Evolutionary conservation across 2,888 invertebrate genomes (phyloP).

Genomic region (Phytoseiulus persimilis): DNA sequence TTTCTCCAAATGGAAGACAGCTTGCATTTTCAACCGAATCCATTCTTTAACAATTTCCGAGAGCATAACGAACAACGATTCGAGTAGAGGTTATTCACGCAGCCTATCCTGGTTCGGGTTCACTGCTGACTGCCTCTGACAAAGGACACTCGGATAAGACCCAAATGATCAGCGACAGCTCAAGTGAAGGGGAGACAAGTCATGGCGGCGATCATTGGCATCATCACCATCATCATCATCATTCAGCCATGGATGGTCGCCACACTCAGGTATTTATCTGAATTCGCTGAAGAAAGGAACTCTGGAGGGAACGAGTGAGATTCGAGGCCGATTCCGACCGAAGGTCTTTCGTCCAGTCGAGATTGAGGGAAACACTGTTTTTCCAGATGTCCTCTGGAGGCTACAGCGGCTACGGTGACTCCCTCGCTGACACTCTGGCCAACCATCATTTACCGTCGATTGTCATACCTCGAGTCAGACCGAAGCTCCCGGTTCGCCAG

Average conservation of each 20-base stretch:
- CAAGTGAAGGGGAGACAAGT: slow-evolving; percentile 26
- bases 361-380: not conserved
- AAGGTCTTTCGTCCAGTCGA: too few species aligned
- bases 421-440: slow-evolving; percentile 17
- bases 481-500: slow-evolving; percentile 24
- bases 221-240: not conserved
- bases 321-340: too few species aligned
- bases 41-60: too few species aligned
- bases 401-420: slow-evolving; percentile 29
- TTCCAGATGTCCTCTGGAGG: slow-evolving; percentile 32
- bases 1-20: too few species aligned
- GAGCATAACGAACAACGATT: too few species aligned
- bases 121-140: slow-evolving; percentile 13
- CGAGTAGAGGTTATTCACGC: not conserved
- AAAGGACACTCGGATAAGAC: slow-evolving; percentile 35
- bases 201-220: slow-evolving; percentile 25
- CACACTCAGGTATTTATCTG: slow-evolving; percentile 34
- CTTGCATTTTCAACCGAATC: too few species aligned
- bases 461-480: slow-evolving; percentile 34
- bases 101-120: slow-evolving; percentile 33
- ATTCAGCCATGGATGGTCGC: slow-evolving; percentile 20
- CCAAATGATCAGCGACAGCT: slow-evolving; percentile 36
- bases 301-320: too few species aligned
- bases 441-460: slow-evolving; percentile 27
- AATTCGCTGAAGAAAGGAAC: too few species aligned